Conservation (phyloP, 2,888 invertebrate species). For the Drosophila robusta region DNA sequence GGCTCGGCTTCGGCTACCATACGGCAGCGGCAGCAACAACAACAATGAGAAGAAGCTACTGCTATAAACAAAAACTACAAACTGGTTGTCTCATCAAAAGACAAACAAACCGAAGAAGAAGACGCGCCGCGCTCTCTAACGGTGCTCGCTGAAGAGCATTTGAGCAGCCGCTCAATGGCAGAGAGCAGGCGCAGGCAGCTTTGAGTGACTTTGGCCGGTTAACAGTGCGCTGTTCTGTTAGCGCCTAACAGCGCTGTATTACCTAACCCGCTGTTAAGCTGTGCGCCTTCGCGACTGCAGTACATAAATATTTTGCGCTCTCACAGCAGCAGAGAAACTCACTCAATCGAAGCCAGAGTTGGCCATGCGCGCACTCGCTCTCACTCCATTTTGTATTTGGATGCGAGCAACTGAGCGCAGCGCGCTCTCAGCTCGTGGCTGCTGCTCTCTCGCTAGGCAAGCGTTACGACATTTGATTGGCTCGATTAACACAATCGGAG, state of each 20-base stretch:
- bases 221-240: constrained; percentile 52
- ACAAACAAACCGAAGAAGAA: constrained; percentile 62
- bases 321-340: neutral
- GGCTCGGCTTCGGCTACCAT: constrained; percentile 62
- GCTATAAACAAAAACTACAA: constrained; percentile 71
- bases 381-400: constrained; percentile 66
- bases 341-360: constrained; percentile 14
- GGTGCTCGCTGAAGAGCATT: constrained; percentile 57
- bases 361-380: constrained; percentile 31
- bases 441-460: constrained; percentile 28
- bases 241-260: constrained; percentile 26
- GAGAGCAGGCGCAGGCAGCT: constrained; percentile 3
- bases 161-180: constrained; percentile 11
- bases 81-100: constrained; percentile 74
- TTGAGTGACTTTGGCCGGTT: constrained; percentile 60
- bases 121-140: constrained; percentile 63
- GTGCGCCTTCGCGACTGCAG: neutral
- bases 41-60: constrained; percentile 66
- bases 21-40: constrained; percentile 50
- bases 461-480: constrained; percentile 81
- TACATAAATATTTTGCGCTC: neutral
- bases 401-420: constrained; percentile 28
- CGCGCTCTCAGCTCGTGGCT: constrained; percentile 22
- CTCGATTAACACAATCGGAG: constrained; percentile 83
- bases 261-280: neutral